phyloP scores from a whole-genome alignment of 2,888 invertebrate species.

The Peribatodes rhomboidaria region DNA sequence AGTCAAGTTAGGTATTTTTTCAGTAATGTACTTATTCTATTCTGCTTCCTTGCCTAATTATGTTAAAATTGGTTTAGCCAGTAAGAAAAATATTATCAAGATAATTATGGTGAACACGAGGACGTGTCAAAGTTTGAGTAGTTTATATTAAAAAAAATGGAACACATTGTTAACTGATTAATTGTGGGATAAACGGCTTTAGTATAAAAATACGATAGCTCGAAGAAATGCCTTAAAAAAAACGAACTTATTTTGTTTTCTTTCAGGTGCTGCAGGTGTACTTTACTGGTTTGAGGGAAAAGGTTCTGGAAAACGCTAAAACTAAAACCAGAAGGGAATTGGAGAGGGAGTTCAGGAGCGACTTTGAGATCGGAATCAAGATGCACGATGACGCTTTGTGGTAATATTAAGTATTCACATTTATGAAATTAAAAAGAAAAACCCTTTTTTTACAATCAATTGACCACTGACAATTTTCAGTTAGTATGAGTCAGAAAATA shows the following conservation, averaged over 20 bases:
- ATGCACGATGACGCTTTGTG: constrained; percentile 68
- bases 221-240: neutral
- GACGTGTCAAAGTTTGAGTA: too few relatives aligned
- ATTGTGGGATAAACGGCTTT: neutral
- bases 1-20: too few relatives aligned
- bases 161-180: too few relatives aligned
- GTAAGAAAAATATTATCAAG: too few relatives aligned
- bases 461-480: neutral
- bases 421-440: too few relatives aligned
- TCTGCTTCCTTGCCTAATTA: too few relatives aligned
- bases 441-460: neutral
- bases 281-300: constrained; percentile 56
- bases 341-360: constrained; percentile 54
- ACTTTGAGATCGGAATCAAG: constrained; percentile 63
- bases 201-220: neutral
- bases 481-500: too few relatives aligned
- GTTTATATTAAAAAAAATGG: too few relatives aligned
- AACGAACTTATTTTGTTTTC: neutral
- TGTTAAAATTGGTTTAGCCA: too few relatives aligned
- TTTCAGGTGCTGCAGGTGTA: constrained; percentile 49
- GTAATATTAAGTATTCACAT: constrained; percentile 51
- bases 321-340: constrained; percentile 43
- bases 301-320: constrained; percentile 44
- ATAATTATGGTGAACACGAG: too few relatives aligned
- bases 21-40: too few relatives aligned